These are phyloP conservation scores for Clupea harengus DNA, from an alignment of 2,113 vertebrate species.

Conservation along the genomic window DNA sequence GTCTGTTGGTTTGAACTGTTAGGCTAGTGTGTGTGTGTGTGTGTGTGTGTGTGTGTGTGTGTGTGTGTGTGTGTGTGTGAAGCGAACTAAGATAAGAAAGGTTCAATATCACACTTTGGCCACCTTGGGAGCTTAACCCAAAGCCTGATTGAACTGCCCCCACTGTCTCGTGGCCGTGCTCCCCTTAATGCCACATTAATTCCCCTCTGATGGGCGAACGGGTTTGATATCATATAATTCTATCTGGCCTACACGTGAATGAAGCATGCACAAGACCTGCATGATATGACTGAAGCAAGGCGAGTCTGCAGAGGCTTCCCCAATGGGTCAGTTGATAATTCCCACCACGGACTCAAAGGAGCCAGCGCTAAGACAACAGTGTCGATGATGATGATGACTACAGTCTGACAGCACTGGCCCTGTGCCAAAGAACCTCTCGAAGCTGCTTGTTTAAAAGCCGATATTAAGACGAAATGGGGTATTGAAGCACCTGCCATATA, in stretches of 20 bases:
- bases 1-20: not conserved
- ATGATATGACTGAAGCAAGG: no score
- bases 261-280: not conserved
- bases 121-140: not conserved
- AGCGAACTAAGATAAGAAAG: not conserved
- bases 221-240: not conserved
- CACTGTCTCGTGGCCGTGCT: not conserved
- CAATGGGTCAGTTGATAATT: no score
- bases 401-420: not conserved
- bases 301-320: no score
- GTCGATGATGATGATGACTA: not conserved
- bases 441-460: not conserved
- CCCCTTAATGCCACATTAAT: not conserved
- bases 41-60: not conserved
- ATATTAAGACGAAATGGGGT: not conserved
- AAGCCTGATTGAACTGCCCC: constrained; percentile 15
- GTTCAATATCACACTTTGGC: not conserved
- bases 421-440: not conserved
- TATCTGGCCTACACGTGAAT: not conserved
- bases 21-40: not conserved
- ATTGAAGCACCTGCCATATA: not conserved
- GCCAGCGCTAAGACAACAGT: not conserved
- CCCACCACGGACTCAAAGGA: not conserved
- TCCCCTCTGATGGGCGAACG: not conserved
- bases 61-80: not conserved